Evolutionary conservation across 2,113 vertebrate species (phyloP), one percentile per base, ranked within the genome.

Genomic region (Balaenoptera acutorostrata): DNA sequence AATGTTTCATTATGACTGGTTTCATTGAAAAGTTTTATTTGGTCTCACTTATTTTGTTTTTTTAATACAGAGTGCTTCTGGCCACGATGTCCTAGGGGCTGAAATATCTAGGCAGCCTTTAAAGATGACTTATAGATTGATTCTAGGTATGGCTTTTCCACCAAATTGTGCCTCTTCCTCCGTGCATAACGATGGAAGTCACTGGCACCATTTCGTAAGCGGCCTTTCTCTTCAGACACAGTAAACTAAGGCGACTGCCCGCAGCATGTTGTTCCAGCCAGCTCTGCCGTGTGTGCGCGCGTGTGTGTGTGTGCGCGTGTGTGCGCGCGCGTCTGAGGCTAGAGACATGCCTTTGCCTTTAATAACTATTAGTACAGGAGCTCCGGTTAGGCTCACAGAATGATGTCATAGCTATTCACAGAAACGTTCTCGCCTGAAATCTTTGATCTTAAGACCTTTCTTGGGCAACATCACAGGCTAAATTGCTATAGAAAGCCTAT

Each of bases 391-490:
- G 44, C 41, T 88, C n/a, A 80, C 21, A 78, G 25, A 97, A 83
- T 90, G 55, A 95, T 93, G 61, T 96, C 55, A 88, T 59, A 61
- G 55, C 21, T 88, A 61, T 11, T 89, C 21, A 77, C 1, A 75
- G 78, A 96, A 91, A 94, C 12, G 69, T 68, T 90, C 71, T 96
- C 5, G 4, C 39, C 84, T 88, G 41, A 94, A 93, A 57, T 88
- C 10, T 96, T 98, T 95, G 77, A 82, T 89, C 82, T 86, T 89
- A 94, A 86, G 80, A 95, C 39, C 31, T 94, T 96, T 80, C 27
- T 91, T 52, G 9, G 64, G 61, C 33, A 96, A 90, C 6, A 84
- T 82, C 10, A 68, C 12, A 52, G 25, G 21, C 66, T 94, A 97
- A 82, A 89, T 87, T 91, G 41, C 68, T 93, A 75, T 6, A 55